phyloP scores from a whole-genome alignment of 2,113 vertebrate species.

The Microtus ochrogaster region DNA sequence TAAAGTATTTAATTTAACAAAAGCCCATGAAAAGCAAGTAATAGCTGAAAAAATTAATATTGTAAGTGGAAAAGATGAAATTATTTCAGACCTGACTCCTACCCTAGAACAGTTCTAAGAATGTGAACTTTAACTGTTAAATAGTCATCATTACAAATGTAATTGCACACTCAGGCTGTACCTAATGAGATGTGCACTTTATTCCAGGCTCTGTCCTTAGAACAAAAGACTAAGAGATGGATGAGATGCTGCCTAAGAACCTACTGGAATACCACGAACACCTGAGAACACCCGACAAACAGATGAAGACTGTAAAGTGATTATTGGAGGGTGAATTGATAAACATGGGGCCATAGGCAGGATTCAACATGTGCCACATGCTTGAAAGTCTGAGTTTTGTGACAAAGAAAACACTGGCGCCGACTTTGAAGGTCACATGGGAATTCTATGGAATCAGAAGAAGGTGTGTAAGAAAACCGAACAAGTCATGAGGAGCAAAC shows the following conservation, averaged over 20 bases:
- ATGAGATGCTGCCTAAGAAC: not conserved
- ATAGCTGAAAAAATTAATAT: not conserved
- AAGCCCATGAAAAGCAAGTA: conserved; percentile 2
- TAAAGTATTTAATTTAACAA: conserved; percentile 13
- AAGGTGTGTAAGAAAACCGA: not conserved
- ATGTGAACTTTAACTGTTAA: not conserved
- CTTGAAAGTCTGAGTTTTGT: not conserved
- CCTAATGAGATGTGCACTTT: not conserved
- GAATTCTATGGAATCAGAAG: not conserved
- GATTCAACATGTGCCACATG: not conserved
- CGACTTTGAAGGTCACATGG: not conserved
- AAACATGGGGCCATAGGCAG: not conserved
- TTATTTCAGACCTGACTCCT: not conserved
- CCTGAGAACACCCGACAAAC: conserved; percentile 31
- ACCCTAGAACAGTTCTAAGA: not conserved
- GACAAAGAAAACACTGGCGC: not conserved
- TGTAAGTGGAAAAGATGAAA: not conserved
- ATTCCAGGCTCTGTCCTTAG: not conserved
- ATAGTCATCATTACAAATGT: not conserved
- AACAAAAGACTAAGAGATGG: not conserved
- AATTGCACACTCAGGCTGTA: not conserved
- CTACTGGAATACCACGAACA: not conserved
- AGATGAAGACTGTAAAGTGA: not conserved
- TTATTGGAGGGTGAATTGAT: not conserved
- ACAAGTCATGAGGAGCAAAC: not conserved